These are phyloP conservation scores for Drosophila stalkeri DNA, from an alignment of 2,888 invertebrate genomes.

Conservation along the genomic window DNA sequence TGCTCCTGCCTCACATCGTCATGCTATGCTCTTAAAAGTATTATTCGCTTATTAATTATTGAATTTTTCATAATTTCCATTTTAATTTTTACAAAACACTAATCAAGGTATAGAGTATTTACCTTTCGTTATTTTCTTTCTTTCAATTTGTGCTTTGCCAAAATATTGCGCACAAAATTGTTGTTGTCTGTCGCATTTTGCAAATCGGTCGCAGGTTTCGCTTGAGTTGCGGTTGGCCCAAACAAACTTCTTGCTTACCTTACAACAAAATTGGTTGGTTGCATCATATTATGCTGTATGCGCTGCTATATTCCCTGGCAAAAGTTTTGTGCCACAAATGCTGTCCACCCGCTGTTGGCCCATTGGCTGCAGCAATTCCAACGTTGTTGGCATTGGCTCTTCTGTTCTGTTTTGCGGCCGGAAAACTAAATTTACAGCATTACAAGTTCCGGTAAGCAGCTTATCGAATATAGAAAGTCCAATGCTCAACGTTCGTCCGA, in stretches of 20 bases:
- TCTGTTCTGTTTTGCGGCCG: conserved; percentile 72
- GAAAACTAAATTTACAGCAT: conserved; percentile 81
- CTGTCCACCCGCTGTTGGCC: background rate
- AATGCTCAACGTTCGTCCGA: conserved; percentile 53
- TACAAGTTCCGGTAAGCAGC: conserved; percentile 80
- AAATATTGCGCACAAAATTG: conserved; percentile 26
- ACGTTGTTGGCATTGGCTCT: conserved; percentile 25
- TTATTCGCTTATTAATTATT: too few species aligned
- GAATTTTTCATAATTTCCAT: too few species aligned
- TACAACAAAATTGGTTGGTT: conserved; percentile 53
- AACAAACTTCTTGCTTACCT: conserved; percentile 75
- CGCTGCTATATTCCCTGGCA: conserved; percentile 62
- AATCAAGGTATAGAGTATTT: background rate
- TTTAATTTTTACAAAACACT: too few species aligned
- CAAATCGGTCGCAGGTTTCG: conserved; percentile 75
- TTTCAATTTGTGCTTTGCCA: background rate
- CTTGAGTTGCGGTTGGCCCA: conserved; percentile 65
- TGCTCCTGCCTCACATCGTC: too few species aligned
- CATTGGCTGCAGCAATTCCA: conserved; percentile 11
- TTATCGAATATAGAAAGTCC: conserved; percentile 76
- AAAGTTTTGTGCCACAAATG: conserved; percentile 54
- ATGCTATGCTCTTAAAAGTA: too few species aligned
- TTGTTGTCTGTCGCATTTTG: conserved; percentile 28
- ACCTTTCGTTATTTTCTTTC: background rate
- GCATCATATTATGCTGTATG: conserved; percentile 31